phyloP scores from a whole-genome alignment of 2,888 invertebrate genomes.

The Drosophila tanythrix region DNA sequence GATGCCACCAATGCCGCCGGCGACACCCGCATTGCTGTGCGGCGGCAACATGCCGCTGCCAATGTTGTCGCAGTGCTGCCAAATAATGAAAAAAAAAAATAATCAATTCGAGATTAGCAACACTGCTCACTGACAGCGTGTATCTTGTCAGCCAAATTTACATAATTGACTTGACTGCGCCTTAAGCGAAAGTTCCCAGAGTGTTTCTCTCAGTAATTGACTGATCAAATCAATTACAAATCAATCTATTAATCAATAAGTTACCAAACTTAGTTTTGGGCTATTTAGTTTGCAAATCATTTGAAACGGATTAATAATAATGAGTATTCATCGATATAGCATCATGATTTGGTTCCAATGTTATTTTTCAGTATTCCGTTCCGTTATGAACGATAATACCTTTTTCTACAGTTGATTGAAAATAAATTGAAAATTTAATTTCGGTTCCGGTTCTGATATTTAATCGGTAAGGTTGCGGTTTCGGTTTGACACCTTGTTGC shows the following conservation, averaged over 20 bases:
- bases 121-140: not conserved
- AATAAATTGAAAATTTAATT: no score
- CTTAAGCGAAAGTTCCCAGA: not conserved
- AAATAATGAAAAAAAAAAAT: not conserved
- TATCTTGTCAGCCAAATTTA: not conserved
- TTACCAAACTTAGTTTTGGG: not conserved
- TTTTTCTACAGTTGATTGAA: no score
- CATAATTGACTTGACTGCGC: slow-evolving; percentile 16
- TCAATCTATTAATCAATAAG: not conserved
- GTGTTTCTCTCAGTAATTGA: not conserved
- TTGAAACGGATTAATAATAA: not conserved
- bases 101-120: not conserved
- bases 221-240: not conserved
- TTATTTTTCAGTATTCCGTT: not conserved
- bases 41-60: slow-evolving; percentile 57
- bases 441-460: no score
- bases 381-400: not conserved
- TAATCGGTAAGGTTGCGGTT: not conserved
- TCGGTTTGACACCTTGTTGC: not conserved
- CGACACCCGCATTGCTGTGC: slow-evolving; percentile 62
- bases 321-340: not conserved
- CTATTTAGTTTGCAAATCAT: not conserved
- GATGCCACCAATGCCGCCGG: slow-evolving; percentile 70
- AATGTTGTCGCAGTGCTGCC: slow-evolving; percentile 66
- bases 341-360: not conserved